Conservation (phyloP, 1,140 invertebrate species). For the Penaeus chinensis region DNA sequence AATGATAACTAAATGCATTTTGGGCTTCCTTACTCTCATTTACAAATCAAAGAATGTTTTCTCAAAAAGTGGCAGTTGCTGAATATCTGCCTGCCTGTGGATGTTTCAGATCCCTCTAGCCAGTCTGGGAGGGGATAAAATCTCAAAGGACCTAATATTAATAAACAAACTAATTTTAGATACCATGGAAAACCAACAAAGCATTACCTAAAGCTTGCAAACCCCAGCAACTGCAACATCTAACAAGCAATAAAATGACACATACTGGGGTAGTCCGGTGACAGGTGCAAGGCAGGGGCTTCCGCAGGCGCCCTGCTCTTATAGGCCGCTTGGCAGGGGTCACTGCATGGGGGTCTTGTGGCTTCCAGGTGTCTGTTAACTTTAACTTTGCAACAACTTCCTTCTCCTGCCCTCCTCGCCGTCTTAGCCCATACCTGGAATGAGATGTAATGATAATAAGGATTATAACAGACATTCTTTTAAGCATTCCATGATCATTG, state of each 20-base stretch:
- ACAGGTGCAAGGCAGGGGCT: conserved; percentile 57
- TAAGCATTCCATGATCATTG: not conserved
- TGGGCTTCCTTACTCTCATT: too few species aligned
- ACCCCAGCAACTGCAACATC: not conserved
- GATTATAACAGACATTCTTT: not conserved
- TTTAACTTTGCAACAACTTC: conserved; percentile 34
- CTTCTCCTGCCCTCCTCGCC: conserved; percentile 24
- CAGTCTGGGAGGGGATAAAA: too few species aligned
- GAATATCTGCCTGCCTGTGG: too few species aligned
- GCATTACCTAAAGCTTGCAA: too few species aligned
- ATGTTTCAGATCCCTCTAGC: too few species aligned
- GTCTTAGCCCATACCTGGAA: conserved; percentile 51
- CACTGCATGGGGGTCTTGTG: conserved; percentile 57
- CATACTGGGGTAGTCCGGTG: conserved; percentile 33
- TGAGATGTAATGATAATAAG: too few species aligned
- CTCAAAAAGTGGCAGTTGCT: too few species aligned
- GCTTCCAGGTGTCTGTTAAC: conserved; percentile 58
- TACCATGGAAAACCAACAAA: too few species aligned
- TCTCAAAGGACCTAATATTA: too few species aligned
- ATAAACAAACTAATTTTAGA: too few species aligned
- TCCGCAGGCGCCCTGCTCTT: conserved; percentile 54
- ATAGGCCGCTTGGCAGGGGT: conserved; percentile 52
- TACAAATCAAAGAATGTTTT: too few species aligned
- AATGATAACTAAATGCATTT: too few species aligned
- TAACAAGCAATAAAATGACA: not conserved